Evolutionary conservation across 2,888 invertebrate species (phyloP).

Genomic region (Nemapogon koenigi): DNA sequence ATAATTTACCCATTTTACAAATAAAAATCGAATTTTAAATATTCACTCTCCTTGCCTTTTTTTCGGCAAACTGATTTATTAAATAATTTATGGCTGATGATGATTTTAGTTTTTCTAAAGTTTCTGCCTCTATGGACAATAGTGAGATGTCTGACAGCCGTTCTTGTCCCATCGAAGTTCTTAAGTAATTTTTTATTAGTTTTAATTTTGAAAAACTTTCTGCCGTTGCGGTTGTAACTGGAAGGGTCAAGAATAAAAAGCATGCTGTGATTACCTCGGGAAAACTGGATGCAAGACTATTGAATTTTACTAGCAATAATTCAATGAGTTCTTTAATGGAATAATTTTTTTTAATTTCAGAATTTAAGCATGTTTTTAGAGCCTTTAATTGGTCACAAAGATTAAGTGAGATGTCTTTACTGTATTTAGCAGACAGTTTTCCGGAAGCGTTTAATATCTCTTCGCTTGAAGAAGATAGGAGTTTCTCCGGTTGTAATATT

Average conservation of each 20-base stretch:
- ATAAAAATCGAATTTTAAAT: no score
- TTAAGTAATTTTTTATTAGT: conserved; percentile 6
- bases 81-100: no score
- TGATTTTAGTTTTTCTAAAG: no score
- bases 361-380: no score
- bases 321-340: conserved; percentile 21
- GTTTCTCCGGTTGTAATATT: no score
- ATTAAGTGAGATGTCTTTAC: no score
- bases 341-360: conserved; percentile 20
- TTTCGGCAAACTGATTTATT: no score
- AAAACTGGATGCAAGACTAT: conserved; percentile 20
- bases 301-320: conserved; percentile 21
- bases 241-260: conserved; percentile 19
- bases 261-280: conserved; percentile 20
- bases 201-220: conserved; percentile 3
- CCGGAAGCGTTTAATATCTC: conserved; percentile 13
- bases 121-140: no score
- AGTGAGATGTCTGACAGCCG: no score
- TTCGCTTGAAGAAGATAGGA: no score
- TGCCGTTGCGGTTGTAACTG: conserved; percentile 10
- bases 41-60: no score
- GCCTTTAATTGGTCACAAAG: conserved; percentile 20
- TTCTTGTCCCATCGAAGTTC: conserved; percentile 17
- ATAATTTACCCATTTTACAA: no score
- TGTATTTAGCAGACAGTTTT: conserved; percentile 18